Evolutionary conservation across 37 sponge, comb jelly and placozoan genomes (phyloP), one percentile per base, ranked within the genome.

Genomic region (Bolinopsis microptera): DNA sequence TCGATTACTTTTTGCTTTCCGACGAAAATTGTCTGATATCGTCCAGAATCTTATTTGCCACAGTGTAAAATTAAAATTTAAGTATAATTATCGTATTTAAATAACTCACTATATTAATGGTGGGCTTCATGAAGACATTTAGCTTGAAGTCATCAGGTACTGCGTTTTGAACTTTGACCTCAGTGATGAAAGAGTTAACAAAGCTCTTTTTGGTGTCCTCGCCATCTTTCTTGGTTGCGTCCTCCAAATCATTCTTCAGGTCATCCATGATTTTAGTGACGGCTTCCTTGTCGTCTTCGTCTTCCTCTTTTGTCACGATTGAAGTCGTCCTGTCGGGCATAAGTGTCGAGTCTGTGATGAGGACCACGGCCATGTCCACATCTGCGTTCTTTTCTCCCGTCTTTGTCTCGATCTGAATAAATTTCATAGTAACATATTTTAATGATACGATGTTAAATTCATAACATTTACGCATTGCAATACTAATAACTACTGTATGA

Each of bases 101-200:
- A 77, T 28, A 34, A 86, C 90, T 86, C 90, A 86, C 90, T 25
- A 86, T 86, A 86, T 86, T 48, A 86, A 86, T 22, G 3, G 90
- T 86, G 13, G 90, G 90, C 39, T 38, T 39, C 61, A 86, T 39
- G 61, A 86, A 86, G 90, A 86, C 48, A 38, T 86, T 27, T 25
- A 86, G 48, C 26, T 86, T 39, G 31, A 86, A 86, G 22, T 86
- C 90, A 27, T 86, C 90, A 22, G 41, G 61, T 13, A n/a, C n/a
- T 3, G 41, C 48, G 24, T 86, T 38, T 38, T 86, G 22, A 24
- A 86, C 90, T 2, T 22, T 86, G 0, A 86, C 61, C 26, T 86
- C 90, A 1, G 90, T 86, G 24, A 86, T 86, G 38, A 86, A 27
- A 1, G 90, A 86, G 61, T 86, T 86, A n/a, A 86, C 36, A 34